Conservation (phyloP, 2,113 vertebrate species). For the Osmerus mordax region DNA sequence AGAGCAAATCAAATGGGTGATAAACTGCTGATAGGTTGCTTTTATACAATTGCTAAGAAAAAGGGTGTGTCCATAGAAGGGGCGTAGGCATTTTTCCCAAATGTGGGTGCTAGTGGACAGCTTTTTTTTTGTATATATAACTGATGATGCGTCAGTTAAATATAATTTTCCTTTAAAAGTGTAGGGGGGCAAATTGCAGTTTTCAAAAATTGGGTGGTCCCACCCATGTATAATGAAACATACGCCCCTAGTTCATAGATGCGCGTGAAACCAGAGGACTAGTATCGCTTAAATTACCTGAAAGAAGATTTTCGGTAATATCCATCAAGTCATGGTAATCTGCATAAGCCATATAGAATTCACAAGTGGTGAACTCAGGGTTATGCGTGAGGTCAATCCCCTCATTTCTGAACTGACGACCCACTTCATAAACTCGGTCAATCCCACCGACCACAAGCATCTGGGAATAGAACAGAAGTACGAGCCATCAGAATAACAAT, state of each 20-base stretch:
- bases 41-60: too few relatives aligned
- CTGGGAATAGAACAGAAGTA: conserved; percentile 55
- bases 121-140: too few relatives aligned
- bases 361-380: conserved; percentile 98
- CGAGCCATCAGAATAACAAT: not conserved
- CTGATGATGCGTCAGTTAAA: too few relatives aligned
- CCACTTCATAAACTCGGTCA: conserved; percentile 89
- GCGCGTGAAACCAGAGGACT: not conserved
- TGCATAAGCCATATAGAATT: conserved; percentile 99
- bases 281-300: conserved; percentile 71
- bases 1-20: not conserved
- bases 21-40: too few relatives aligned
- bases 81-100: too few relatives aligned
- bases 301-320: conserved; percentile 92
- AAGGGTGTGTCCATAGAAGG: too few relatives aligned
- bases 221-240: not conserved
- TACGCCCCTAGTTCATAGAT: not conserved
- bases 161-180: too few relatives aligned
- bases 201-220: conserved; percentile 74
- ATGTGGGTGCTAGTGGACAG: too few relatives aligned
- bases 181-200: too few relatives aligned
- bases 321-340: conserved; percentile 97
- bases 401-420: conserved; percentile 97
- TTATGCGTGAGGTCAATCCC: conserved; percentile 98
- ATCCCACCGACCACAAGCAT: conserved; percentile 97